Base-by-base conservation (phyloP, 2,888 invertebrate genomes). In the Chymomyza fuscimana region DNA sequence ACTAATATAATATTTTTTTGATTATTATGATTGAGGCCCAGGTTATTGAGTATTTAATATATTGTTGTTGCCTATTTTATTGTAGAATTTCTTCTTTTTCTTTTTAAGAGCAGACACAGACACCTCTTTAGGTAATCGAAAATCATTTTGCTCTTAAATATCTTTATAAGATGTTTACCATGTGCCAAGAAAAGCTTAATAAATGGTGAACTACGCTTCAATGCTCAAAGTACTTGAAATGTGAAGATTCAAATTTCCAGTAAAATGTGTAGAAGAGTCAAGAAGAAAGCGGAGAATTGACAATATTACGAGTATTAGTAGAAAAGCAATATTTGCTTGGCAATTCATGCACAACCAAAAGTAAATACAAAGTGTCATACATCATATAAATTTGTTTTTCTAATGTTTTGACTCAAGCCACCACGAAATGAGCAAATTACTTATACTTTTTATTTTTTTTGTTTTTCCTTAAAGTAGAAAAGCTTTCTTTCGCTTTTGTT, bases 381-480 rank as follows among this genome's bases (percentile, higher is more conserved):
- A 46, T 46, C 40, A 46, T 10, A 46, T 10, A 12, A 46, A 46
- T 46, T 46, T 46, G 40, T 46, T 10, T 46, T 46, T 12, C 40
- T 7, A 46, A 46, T 32, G 32, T 32, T 32, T 32, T 32, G 32
- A 32, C 32, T 32, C 32, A 7, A 7, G 32, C 9, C 32, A 7
- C 32, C 32, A 32, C 32, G 32, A 32, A 32, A 7, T 32, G 32
- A 32, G 32, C 32, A 32, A 2, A 32, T 46, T 46, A 46, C 40
- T 46, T 46, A 46, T 46, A 12, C 40, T 7, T 32, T 7, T 1
- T 32, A 32, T 32, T 64, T 52, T 46, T 29, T 66, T 66, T 60
- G 50, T 50, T 51, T 66, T 66, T 52, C 7, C 9, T 4, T 7
- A 59, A 51, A 40, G 40, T 32, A 56, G 22, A 61, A 60, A 61